Evolutionary conservation across 2,888 invertebrate species (phyloP).

Genomic region (Iselma pallidipennis): DNA sequence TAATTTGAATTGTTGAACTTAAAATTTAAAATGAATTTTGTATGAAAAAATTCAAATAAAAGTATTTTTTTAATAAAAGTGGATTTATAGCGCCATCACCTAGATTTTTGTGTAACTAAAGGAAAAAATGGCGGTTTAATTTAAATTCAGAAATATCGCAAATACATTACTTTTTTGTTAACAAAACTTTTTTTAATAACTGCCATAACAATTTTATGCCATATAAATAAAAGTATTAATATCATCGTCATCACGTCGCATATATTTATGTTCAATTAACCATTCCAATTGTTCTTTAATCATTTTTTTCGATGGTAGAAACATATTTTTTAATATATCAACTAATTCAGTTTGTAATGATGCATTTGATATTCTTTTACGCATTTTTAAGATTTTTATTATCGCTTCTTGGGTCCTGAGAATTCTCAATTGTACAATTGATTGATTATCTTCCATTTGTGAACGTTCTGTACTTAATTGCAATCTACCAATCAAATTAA

Average conservation of each 20-base stretch:
- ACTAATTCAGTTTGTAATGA: conserved; percentile 96
- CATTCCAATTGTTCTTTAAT: conserved; percentile 99
- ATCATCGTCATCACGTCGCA: conserved; percentile 94
- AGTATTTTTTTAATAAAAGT: too few relatives aligned
- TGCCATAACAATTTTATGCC: conserved; percentile 65
- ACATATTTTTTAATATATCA: conserved; percentile 99
- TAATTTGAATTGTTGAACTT: too few relatives aligned
- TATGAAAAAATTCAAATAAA: too few relatives aligned
- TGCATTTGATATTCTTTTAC: conserved; percentile 91
- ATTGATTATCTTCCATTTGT: conserved; percentile 97
- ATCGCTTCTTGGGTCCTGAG: conserved; percentile 95
- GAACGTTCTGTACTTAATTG: conserved; percentile 94
- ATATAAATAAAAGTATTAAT: conserved; percentile 98
- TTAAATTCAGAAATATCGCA: too few relatives aligned
- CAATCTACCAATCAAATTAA: conserved; percentile 94
- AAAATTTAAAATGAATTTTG: too few relatives aligned
- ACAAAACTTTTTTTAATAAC: not conserved
- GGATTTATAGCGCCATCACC: too few relatives aligned
- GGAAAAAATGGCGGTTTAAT: too few relatives aligned
- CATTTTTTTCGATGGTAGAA: conserved; percentile 98
- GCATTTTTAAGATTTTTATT: conserved; percentile 98
- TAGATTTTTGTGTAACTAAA: too few relatives aligned
- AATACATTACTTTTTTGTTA: too few relatives aligned
- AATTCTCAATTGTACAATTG: conserved; percentile 95
- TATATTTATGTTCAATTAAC: conserved; percentile 99